Conservation (phyloP, 2,888 invertebrate species). For the Yponomeuta plumbellus region DNA sequence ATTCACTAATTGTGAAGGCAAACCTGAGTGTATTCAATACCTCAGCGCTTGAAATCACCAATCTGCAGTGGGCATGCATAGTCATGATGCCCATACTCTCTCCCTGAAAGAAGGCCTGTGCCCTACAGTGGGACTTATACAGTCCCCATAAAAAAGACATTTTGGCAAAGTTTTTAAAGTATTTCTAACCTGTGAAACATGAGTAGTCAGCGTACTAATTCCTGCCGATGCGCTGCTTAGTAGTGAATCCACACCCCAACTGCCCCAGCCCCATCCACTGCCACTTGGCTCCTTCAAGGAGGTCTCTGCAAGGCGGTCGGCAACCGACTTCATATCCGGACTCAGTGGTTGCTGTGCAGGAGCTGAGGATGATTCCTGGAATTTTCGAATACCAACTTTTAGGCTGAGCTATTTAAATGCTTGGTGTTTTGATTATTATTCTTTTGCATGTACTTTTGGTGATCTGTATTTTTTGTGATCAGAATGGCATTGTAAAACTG, state of each 20-base stretch:
- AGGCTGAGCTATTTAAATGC: background rate
- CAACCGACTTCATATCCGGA: slow-evolving; percentile 45
- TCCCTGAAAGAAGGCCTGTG: no score
- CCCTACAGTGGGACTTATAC: no score
- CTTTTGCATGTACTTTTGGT: background rate
- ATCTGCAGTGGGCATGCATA: no score
- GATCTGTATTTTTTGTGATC: no score
- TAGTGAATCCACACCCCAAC: slow-evolving; percentile 82
- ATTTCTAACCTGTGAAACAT: slow-evolving; percentile 78
- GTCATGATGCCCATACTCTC: no score
- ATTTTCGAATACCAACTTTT: background rate
- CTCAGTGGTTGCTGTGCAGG: slow-evolving; percentile 24
- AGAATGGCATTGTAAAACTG: no score
- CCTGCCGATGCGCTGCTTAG: slow-evolving; percentile 86
- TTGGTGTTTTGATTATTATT: background rate
- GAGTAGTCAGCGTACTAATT: slow-evolving; percentile 85
- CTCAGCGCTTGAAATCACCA: no score
- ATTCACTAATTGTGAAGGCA: no score
- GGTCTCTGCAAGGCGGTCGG: slow-evolving; percentile 42
- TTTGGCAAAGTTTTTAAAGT: no score
- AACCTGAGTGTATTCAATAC: no score
- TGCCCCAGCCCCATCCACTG: slow-evolving; percentile 85
- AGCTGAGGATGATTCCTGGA: slow-evolving; percentile 29
- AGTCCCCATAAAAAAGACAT: no score
- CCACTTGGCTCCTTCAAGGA: slow-evolving; percentile 36